Conservation (phyloP, 2,888 invertebrate species). For the Sesia bembeciformis region DNA sequence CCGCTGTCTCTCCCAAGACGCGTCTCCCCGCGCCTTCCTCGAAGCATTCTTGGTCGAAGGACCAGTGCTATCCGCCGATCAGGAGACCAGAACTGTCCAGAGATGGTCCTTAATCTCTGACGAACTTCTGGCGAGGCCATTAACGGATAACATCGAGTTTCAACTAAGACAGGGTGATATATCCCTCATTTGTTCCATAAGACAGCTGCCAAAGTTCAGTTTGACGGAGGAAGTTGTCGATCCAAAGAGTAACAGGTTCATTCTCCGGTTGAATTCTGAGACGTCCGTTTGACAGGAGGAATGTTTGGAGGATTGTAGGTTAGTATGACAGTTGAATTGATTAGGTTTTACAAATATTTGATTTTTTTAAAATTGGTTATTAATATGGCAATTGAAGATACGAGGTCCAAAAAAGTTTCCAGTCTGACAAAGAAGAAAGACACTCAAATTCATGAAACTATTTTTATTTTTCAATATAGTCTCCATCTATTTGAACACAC, state of each 20-base stretch:
- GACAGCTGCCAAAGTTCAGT: slow-evolving; percentile 93
- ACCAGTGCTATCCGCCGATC: slow-evolving; percentile 89
- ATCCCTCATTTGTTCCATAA: slow-evolving; percentile 89
- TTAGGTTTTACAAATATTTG: slow-evolving; percentile 14
- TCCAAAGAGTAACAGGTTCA: slow-evolving; percentile 96
- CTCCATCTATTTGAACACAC: too few species aligned
- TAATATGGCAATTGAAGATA: too few species aligned
- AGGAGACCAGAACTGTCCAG: slow-evolving; percentile 86
- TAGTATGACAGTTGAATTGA: slow-evolving; percentile 56
- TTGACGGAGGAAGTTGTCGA: slow-evolving; percentile 97
- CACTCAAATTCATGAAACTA: too few species aligned
- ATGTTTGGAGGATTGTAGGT: slow-evolving; percentile 36
- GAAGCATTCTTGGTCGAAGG: slow-evolving; percentile 93
- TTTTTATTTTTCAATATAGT: too few species aligned
- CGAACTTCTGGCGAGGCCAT: slow-evolving; percentile 88
- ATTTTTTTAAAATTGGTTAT: too few species aligned
- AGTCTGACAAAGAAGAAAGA: too few species aligned
- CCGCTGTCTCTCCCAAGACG: slow-evolving; percentile 92
- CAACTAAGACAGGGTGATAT: slow-evolving; percentile 95
- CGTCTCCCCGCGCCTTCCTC: slow-evolving; percentile 95
- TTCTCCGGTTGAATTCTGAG: slow-evolving; percentile 94
- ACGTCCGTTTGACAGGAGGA: slow-evolving; percentile 91
- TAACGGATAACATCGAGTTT: slow-evolving; percentile 89
- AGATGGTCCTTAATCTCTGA: slow-evolving; percentile 98
- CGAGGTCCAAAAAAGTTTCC: too few species aligned